Percentiles rank a stretch among this genome's conserved stretches.
Evolutionary conservation across 2,113 vertebrate genomes (phyloP).

Genomic region (Tringa solitaria): DNA sequence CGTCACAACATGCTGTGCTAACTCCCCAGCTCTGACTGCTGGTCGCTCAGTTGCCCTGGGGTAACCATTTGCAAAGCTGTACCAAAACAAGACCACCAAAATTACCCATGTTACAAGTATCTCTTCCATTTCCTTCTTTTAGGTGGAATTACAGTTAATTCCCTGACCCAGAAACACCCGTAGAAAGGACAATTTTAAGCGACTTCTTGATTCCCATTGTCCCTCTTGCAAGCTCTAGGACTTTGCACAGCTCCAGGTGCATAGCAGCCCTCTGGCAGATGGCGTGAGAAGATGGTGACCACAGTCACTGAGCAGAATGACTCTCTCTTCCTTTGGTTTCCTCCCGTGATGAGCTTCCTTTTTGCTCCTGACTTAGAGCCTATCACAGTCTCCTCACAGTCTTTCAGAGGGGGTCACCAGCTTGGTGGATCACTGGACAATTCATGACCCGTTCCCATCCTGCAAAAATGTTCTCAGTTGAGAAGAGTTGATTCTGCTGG

Average conservation of each 20-base stretch:
- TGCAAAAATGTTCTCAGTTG: not conserved
- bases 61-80: not conserved
- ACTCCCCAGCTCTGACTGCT: not conserved
- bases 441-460: not conserved
- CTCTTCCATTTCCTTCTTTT: not conserved
- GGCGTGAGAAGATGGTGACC: not conserved
- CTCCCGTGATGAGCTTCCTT: not conserved
- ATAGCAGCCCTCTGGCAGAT: not conserved
- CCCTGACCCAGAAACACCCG: not conserved
- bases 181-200: not conserved
- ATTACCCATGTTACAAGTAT: not conserved
- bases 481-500: not conserved
- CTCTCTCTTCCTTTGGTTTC: not conserved
- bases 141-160: not conserved
- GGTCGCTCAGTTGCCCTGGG: not conserved
- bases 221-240: not conserved
- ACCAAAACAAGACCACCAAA: not conserved
- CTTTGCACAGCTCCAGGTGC: accelerated
- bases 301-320: not conserved
- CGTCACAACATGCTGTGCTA: accelerated
- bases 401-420: not conserved
- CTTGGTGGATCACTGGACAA: not conserved
- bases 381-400: not conserved
- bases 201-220: not conserved
- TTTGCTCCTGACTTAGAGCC: not conserved